These are phyloP conservation scores for Linnaemya vulpina DNA, from an alignment of 2,888 invertebrate genomes.

Conservation along the genomic window DNA sequence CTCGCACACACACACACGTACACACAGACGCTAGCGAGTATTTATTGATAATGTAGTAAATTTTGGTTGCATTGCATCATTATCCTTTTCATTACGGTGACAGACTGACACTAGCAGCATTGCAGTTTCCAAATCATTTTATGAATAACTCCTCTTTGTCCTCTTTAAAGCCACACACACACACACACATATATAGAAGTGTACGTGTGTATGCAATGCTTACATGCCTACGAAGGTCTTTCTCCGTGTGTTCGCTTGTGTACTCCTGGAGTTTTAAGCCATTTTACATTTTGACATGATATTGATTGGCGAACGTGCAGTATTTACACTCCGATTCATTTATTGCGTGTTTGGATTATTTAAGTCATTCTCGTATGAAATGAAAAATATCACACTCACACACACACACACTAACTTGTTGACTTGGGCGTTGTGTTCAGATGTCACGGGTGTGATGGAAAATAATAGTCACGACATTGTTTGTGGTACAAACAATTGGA, in stretches of 20 bases:
- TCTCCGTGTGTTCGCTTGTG: not conserved
- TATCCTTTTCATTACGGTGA: constrained; percentile 64
- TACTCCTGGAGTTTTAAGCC: constrained; percentile 24
- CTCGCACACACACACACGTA: not conserved
- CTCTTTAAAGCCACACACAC: constrained; percentile 32
- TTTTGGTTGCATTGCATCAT: constrained; percentile 59
- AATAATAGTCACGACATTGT: too few relatives aligned
- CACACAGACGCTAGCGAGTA: not conserved
- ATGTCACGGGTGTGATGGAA: not conserved
- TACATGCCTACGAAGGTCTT: not conserved
- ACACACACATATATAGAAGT: not conserved
- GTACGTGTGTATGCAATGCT: not conserved
- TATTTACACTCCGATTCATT: constrained; percentile 65
- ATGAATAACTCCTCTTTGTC: constrained; percentile 56
- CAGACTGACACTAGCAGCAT: constrained; percentile 70
- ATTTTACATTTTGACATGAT: constrained; percentile 66
- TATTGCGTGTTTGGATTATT: constrained; percentile 67
- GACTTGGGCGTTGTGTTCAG: not conserved
- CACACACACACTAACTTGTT: constrained; percentile 17
- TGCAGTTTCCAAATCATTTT: constrained; percentile 70
- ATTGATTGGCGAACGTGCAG: constrained; percentile 68
- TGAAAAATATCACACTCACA: constrained; percentile 40
- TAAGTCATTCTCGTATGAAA: constrained; percentile 46
- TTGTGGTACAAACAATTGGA: too few relatives aligned
- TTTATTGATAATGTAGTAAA: constrained; percentile 50